These are phyloP conservation scores for Macrotis lagotis DNA, from an alignment of 2,113 vertebrate species.

Conservation along the genomic window DNA sequence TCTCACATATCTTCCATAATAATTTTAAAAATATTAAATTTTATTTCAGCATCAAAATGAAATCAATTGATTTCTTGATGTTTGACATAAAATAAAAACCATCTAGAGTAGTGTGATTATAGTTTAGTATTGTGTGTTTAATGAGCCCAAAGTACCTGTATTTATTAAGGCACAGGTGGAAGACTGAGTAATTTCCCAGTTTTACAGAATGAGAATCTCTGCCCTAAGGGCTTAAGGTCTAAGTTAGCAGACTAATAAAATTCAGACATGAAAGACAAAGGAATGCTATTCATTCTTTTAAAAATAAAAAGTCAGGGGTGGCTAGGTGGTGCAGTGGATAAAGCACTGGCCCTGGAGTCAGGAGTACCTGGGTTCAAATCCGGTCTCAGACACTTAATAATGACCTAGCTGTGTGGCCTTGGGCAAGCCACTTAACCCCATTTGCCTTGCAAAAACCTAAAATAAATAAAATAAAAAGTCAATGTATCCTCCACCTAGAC, in stretches of 20 bases:
- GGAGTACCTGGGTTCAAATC: no score
- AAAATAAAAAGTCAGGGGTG: not conserved
- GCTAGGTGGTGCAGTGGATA: no score
- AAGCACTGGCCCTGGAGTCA: no score
- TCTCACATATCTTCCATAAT: not conserved
- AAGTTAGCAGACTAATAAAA: not conserved
- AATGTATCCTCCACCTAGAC: not conserved
- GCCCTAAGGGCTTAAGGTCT: not conserved
- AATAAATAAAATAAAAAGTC: not conserved
- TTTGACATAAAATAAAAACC: not conserved
- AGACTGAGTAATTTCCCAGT: not conserved
- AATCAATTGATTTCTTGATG: not conserved
- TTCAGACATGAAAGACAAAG: not conserved
- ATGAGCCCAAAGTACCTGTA: not conserved
- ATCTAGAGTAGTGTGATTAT: not conserved
- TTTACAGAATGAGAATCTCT: not conserved
- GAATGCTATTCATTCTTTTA: not conserved
- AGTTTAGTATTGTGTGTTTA: not conserved
- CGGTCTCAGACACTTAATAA: no score
- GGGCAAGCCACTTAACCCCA: no score
- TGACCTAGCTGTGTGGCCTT: no score
- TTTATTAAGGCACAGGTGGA: not conserved
- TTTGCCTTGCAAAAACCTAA: no score
- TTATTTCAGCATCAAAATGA: not conserved
- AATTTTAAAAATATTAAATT: not conserved